Percentiles rank a stretch among this genome's conserved stretches.
These are phyloP conservation scores for Neosilurus hyrtlii DNA, from an alignment of 2,797 vertebrate species.

Conservation along the genomic window DNA sequence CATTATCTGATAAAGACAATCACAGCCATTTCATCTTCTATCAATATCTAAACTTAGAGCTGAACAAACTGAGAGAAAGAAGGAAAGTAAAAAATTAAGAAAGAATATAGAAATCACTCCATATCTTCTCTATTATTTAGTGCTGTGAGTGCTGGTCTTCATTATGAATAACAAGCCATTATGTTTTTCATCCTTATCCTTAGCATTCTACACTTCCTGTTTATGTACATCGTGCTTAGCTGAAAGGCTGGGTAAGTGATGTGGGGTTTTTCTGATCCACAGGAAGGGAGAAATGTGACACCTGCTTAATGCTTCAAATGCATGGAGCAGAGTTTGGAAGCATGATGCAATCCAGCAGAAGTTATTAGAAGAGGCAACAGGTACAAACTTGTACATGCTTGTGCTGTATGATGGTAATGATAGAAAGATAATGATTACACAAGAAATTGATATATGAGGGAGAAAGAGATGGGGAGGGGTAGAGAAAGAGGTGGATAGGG, in stretches of 20 bases:
- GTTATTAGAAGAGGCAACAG: not conserved
- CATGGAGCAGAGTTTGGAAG: not conserved
- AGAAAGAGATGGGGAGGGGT: too few relatives aligned
- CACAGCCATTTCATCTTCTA: constrained; percentile 1
- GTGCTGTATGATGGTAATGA: too few relatives aligned
- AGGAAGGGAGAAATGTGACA: not conserved
- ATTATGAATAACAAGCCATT: constrained; percentile 18
- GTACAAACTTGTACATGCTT: not conserved
- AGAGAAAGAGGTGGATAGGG: too few relatives aligned
- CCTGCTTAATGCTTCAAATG: not conserved
- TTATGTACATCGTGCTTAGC: not conserved
- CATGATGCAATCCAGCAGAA: not conserved
- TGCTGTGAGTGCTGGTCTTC: constrained; percentile 17
- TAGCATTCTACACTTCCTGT: not conserved
- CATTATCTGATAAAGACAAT: constrained; percentile 23
- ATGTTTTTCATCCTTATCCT: constrained; percentile 20
- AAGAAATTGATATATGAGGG: too few relatives aligned
- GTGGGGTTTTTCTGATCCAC: not conserved
- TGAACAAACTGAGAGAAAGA: not conserved
- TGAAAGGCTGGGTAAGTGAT: not conserved
- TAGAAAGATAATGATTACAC: too few relatives aligned
- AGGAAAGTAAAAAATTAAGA: not conserved
- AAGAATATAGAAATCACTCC: not conserved
- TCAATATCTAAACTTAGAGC: constrained; percentile 9
- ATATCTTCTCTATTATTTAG: not conserved